Base-by-base conservation (phyloP, 2,888 invertebrate species). In the Leucozona laternaria region DNA sequence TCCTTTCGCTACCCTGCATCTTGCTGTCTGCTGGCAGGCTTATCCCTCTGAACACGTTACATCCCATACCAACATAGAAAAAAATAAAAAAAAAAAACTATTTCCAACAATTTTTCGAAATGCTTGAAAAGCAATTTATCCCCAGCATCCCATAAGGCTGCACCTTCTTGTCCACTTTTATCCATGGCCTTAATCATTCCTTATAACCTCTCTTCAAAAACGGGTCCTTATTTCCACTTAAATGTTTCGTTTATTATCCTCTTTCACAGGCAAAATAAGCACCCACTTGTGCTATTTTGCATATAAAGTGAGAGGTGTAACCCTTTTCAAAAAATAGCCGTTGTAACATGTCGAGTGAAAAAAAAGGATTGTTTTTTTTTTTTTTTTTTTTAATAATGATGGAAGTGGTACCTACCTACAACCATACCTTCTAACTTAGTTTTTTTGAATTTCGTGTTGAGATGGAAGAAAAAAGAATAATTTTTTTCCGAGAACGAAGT, bases 291-390 rank as follows among this genome's bases (percentile, higher is more conserved):
- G 58, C 66, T 77, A 72, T 72, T 85, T 80, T 72, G 77, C 80
- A 85, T 80, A 85, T 77, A 80, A 77, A 80, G 80, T 66, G 48
- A 68, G 68, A 68, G 53, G 79, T 79, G 71, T 79, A 85, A 80
- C 84, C 84, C 80, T 85, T 85, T 80, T 85, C 80, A 85, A 84
- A 84, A 84, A 84, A 84, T 80, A 71, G 71, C 58, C 76, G 75
- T 66, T 84, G 75, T 84, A 70, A 85, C 77, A 85, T 85, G 77
- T 80, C 66, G 71, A 84, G 76, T 31, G 45, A 15, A 66, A 48
- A 48, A 66, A 45, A 31, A 66, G 70, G 28, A 76, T 55, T 68
- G 25, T 31, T 45, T 64, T 45, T 48, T 72, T 53, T 50, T n/a
- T n/a, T n/a, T n/a, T n/a, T n/a, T n/a, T n/a, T 13, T 17, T 43